Evolutionary conservation across 2,113 vertebrate genomes (phyloP).

Genomic region (Heptranchias perlo): DNA sequence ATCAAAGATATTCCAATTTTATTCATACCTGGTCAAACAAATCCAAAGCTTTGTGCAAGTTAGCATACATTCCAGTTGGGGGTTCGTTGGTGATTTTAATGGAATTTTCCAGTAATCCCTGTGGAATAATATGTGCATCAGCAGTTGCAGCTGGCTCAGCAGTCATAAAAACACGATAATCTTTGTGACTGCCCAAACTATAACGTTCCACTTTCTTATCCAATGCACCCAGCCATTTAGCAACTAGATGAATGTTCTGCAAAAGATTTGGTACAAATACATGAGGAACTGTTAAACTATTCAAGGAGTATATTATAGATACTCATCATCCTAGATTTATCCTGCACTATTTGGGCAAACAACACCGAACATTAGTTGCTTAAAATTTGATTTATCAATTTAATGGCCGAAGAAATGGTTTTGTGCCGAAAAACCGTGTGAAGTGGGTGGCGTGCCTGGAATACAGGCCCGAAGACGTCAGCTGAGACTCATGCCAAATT

Average conservation of each 20-base stretch:
- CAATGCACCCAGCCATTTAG: conserved; percentile 57
- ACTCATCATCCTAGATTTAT: not conserved
- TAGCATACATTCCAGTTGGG: conserved; percentile 57
- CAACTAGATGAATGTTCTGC: conserved; percentile 67
- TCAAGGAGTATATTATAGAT: not conserved
- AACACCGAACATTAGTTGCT: not conserved
- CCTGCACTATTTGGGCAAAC: not conserved
- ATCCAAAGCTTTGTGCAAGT: conserved; percentile 63
- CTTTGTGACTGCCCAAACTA: conserved; percentile 47
- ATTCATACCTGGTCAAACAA: conserved; percentile 61
- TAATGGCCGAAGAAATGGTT: not conserved
- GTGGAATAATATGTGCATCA: conserved; percentile 58
- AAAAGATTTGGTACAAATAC: not conserved
- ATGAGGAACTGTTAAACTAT: not conserved
- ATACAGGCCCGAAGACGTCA: too few species aligned
- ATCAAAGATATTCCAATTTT: not conserved
- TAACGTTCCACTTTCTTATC: conserved; percentile 58
- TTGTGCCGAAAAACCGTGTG: too few species aligned
- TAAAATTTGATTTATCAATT: not conserved
- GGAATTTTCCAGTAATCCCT: conserved; percentile 63
- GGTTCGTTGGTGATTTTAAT: conserved; percentile 69
- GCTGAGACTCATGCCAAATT: too few species aligned
- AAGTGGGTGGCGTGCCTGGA: too few species aligned
- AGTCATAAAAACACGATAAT: conserved; percentile 60
- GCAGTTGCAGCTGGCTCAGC: conserved; percentile 55